These are phyloP conservation scores for Takifugu rubripes DNA, from an alignment of 2,797 vertebrate genomes.

Conservation along the genomic window DNA sequence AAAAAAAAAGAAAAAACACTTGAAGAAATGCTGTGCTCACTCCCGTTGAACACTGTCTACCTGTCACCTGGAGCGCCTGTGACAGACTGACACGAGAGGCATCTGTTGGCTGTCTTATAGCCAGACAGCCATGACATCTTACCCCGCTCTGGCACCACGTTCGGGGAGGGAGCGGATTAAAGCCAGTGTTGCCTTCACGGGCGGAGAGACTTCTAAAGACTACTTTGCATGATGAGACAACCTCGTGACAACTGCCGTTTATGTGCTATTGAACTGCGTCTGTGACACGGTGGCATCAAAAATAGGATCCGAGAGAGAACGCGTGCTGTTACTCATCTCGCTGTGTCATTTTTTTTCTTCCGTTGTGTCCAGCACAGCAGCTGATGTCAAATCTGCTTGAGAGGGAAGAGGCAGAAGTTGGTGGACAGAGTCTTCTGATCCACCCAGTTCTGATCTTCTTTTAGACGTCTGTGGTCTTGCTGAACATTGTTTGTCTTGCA, in stretches of 20 bases:
- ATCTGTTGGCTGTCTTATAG: constrained; percentile 60
- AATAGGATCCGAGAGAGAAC: not conserved
- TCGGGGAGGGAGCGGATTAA: constrained; percentile 6
- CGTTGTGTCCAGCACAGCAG: not conserved
- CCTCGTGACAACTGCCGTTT: constrained; percentile 36
- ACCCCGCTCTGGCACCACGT: constrained; percentile 44
- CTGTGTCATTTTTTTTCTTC: not conserved
- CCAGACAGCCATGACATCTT: constrained; percentile 66
- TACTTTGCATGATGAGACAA: constrained; percentile 31
- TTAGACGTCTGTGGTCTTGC: constrained; percentile 4
- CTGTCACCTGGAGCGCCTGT: constrained; percentile 65
- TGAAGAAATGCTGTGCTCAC: constrained; percentile 40
- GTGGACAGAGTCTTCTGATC: too few relatives aligned
- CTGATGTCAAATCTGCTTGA: not conserved
- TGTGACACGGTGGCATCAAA: not conserved
- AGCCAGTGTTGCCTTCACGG: constrained; percentile 41
- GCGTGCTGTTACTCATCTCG: not conserved
- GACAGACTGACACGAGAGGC: constrained; percentile 62
- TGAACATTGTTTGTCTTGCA: constrained; percentile 19
- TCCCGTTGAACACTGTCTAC: constrained; percentile 48
- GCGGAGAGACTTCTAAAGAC: constrained; percentile 19
- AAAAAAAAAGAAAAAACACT: constrained; percentile 35
- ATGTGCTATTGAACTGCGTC: constrained; percentile 7
- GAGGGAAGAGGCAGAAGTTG: too few relatives aligned
- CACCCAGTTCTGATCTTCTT: too few relatives aligned